A percentile compares a stretch with the other conserved stretches of the same genome.
phyloP scores from a whole-genome alignment of 2,888 invertebrate genomes.

The Drosophila mimica region DNA sequence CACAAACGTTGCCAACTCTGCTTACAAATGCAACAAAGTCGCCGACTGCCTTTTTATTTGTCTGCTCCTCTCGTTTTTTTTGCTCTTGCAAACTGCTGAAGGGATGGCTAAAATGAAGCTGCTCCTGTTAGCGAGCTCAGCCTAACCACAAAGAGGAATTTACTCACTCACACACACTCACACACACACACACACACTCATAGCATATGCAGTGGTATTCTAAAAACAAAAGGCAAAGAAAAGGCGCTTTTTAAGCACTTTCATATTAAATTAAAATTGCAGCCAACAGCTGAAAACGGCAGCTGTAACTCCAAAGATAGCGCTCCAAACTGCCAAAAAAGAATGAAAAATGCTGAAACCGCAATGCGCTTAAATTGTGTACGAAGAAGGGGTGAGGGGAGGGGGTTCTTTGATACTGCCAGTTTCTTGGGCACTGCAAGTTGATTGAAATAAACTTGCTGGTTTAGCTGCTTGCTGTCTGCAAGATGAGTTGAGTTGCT shows the following conservation, averaged over 20 bases:
- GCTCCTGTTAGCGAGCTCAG: slow-evolving; percentile 45
- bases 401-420: slow-evolving; percentile 37
- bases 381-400: neutral
- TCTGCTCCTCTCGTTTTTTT: slow-evolving; percentile 31
- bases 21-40: slow-evolving; percentile 66
- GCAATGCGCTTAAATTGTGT: slow-evolving; percentile 18
- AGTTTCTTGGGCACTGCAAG: slow-evolving; percentile 40
- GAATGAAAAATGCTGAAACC: slow-evolving; percentile 17
- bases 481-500: neutral
- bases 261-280: slow-evolving; percentile 76
- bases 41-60: slow-evolving; percentile 63
- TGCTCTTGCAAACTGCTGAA: slow-evolving; percentile 12
- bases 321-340: slow-evolving; percentile 23
- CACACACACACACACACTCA: slow-evolving; percentile 4
- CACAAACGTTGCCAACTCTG: slow-evolving; percentile 77
- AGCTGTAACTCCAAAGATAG: slow-evolving; percentile 46
- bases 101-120: slow-evolving; percentile 5
- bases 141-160: slow-evolving; percentile 56
- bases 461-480: slow-evolving; percentile 1
- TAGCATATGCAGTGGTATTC: slow-evolving; percentile 46
- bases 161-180: slow-evolving; percentile 26
- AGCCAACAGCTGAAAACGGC: slow-evolving; percentile 49
- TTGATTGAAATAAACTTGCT: slow-evolving; percentile 40
- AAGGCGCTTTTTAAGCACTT: slow-evolving; percentile 69
- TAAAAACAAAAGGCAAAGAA: slow-evolving; percentile 47